Evolutionary conservation across 1,140 invertebrate genomes (phyloP).

Genomic region (Tyrophagus putrescentiae): DNA sequence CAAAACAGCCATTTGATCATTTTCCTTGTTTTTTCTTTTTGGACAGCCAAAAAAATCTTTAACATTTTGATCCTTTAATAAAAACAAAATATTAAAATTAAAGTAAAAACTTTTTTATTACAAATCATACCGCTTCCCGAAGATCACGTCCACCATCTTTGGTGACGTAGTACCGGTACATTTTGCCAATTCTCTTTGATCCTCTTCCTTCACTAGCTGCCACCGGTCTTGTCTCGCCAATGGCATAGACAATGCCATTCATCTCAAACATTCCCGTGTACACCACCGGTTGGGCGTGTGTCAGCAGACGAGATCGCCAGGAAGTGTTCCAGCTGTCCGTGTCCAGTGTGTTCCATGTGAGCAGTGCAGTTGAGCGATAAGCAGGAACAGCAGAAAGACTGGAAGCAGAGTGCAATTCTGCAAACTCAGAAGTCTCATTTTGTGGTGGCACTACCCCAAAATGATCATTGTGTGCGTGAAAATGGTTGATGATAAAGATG

Average conservation of each 20-base stretch:
- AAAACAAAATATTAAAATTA: not conserved
- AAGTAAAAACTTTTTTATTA: not conserved
- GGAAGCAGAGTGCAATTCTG: not conserved
- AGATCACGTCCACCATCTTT: constrained; percentile 9
- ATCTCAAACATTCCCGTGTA: constrained; percentile 21
- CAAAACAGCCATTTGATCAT: not conserved
- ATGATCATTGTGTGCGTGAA: not conserved
- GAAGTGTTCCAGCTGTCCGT: constrained; percentile 9
- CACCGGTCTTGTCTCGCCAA: not conserved
- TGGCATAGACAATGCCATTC: constrained; percentile 20
- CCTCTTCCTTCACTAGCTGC: not conserved
- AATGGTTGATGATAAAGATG: constrained; percentile 14
- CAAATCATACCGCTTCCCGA: constrained; percentile 6
- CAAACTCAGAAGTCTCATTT: not conserved
- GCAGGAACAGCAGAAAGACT: no score
- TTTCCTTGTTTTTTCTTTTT: not conserved
- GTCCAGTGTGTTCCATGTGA: constrained; percentile 14
- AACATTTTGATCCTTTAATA: constrained; percentile 15
- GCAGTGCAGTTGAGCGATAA: not conserved
- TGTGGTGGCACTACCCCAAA: not conserved
- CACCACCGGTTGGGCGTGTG: not conserved
- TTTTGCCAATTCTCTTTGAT: constrained; percentile 15
- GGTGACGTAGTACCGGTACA: constrained; percentile 14
- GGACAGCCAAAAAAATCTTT: constrained; percentile 20
- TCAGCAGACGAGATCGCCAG: constrained; percentile 5